Base-by-base conservation (phyloP, 1,140 invertebrate species). In the Dufourea novaeangliae region DNA sequence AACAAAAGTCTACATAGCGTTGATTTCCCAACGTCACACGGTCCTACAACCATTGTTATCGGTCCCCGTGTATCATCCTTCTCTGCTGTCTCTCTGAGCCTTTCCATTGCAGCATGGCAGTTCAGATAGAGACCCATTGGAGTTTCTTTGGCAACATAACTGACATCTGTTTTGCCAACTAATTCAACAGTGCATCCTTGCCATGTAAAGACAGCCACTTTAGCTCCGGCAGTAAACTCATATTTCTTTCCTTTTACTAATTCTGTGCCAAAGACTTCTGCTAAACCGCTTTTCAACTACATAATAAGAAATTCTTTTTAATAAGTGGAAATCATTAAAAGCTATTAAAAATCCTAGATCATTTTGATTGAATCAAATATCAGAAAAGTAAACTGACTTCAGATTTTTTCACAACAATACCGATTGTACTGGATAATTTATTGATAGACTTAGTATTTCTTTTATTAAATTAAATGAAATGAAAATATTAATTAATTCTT, bases 221-320 rank as follows among this genome's bases (percentile, higher is more conserved):
- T 99, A 1, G 98, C 96, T 3, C 98, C 98, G 8, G 95, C 94
- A 29, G 94, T 94, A 90, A 99, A 99, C 80, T 95, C 95, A 92
- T 99, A 99, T 22, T 95, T 95, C 92, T 98, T 99, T 29, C 97
- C 97, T 92, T 97, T 97, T 0, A 98, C 97, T 71, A 99, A 89
- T 93, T 99, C 98, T 0, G 98, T 98, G 0, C 99, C 99, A 93
- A 99, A 99, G 59, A 99, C 94, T 94, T 99, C 99, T 0, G 97
- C 98, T 80, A 96, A 94, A 11, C 98, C 98, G 88, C 92, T 95
- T 88, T 97, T 95, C 20, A 99, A 91, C 96, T 98, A 82, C 80
- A 86, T 88, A 64, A 50, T 59, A 83, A 57, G 8, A 59, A 17
- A 22, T 62, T 63, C 0, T 29, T 37, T n/a, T 62, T 10, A 57